These are phyloP conservation scores for Siderastrea radians DNA, from an alignment of 92 coral and sea anemone species.

Conservation along the genomic window DNA sequence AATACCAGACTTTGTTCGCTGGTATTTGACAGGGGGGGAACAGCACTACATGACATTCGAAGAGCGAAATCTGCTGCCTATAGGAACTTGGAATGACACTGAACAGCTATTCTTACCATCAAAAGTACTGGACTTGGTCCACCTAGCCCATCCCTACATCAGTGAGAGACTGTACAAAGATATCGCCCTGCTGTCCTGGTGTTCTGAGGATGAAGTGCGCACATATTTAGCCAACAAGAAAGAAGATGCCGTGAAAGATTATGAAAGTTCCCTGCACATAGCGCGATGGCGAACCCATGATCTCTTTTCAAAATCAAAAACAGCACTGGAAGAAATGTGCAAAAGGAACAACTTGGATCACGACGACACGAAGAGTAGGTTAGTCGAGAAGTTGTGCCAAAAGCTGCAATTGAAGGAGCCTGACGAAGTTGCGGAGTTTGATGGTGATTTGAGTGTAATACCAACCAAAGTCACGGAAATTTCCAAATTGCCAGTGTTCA, in stretches of 20 bases:
- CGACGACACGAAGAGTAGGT: constrained; percentile 17
- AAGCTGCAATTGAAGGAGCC: constrained; percentile 36
- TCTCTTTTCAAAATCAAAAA: constrained; percentile 20
- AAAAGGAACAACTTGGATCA: background rate
- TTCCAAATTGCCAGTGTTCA: constrained; percentile 21
- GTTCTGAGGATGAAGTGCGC: too few relatives aligned
- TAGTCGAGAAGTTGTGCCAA: constrained; percentile 32
- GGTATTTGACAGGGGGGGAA: constrained; percentile 41
- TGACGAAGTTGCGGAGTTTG: constrained; percentile 8
- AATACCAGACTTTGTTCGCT: constrained; percentile 61
- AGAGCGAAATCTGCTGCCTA: constrained; percentile 14
- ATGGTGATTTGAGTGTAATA: constrained; percentile 30
- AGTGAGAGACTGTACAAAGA: too few relatives aligned
- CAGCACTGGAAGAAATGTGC: constrained; percentile 37
- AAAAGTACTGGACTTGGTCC: constrained; percentile 38
- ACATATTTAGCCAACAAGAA: too few relatives aligned
- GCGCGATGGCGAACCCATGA: too few relatives aligned
- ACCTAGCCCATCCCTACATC: constrained; percentile 21
- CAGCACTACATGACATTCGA: constrained; percentile 48
- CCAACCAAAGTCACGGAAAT: constrained; percentile 26
- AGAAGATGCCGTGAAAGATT: too few relatives aligned
- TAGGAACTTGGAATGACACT: constrained; percentile 39
- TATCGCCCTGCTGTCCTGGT: too few relatives aligned
- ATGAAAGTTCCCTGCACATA: too few relatives aligned
- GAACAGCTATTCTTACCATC: constrained; percentile 55